Percentiles rank a stretch among this genome's conserved stretches.
These are phyloP conservation scores for Anarhynchus alexandrinus DNA, from an alignment of 2,113 vertebrate genomes.

Conservation along the genomic window DNA sequence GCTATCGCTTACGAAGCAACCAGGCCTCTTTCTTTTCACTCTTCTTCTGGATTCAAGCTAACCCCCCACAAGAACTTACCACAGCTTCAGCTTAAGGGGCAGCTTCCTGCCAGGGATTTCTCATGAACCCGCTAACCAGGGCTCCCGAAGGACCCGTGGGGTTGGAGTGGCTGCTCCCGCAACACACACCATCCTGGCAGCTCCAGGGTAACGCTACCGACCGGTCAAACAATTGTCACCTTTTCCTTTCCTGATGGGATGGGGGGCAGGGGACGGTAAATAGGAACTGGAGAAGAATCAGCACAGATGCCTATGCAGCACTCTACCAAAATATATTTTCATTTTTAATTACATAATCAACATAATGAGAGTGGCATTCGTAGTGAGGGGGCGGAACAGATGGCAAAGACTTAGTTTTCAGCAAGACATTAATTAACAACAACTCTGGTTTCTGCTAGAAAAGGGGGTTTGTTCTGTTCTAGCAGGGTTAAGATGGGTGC, in stretches of 20 bases:
- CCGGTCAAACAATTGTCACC: not conserved
- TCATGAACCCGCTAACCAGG: not conserved
- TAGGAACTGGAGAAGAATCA: not conserved
- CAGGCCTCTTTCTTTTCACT: not conserved
- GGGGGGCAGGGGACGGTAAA: not conserved
- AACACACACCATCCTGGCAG: not conserved
- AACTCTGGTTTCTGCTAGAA: constrained; percentile 6
- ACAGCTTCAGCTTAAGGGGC: not conserved
- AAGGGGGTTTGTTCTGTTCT: not conserved
- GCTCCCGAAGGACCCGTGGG: not conserved
- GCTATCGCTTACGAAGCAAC: not conserved
- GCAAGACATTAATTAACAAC: constrained; percentile 46
- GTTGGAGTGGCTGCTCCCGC: not conserved
- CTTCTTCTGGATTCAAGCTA: not conserved
- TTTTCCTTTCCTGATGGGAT: not conserved
- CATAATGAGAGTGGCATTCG: constrained; percentile 34
- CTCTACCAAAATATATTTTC: constrained; percentile 64
- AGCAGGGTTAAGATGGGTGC: not conserved
- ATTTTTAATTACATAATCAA: constrained; percentile 64
- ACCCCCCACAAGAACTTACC: not conserved
- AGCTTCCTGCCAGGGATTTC: not conserved
- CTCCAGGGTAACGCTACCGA: not conserved
- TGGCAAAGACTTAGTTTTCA: constrained; percentile 49
- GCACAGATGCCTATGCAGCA: constrained; percentile 40
- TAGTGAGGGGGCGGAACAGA: constrained; percentile 63